Evolutionary conservation across 2,888 invertebrate species (phyloP), one percentile per base, ranked within the genome.

Genomic region (Phyllotreta striolata): DNA sequence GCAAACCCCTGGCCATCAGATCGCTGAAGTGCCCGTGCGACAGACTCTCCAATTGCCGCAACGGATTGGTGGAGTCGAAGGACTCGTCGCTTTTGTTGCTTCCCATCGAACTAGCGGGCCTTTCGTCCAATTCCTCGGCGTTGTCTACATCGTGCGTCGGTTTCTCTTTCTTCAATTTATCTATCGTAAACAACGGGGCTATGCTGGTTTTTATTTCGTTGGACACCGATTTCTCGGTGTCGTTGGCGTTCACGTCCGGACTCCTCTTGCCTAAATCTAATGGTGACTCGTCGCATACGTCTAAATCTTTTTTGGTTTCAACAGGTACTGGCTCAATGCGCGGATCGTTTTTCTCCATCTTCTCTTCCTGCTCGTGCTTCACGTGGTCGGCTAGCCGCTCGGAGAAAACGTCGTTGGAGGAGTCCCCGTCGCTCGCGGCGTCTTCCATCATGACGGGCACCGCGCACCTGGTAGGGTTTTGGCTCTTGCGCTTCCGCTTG

Each of bases 401-500:
- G 8, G 78, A 70, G 68, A 81, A 82, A 44, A 80, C 80, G 75
- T 88, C 87, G 73, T 84, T 86, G 6, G 87, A 87, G 6, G 87
- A 87, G 70, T 87, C 87, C 9, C 86, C 86, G 72, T 88, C 88
- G 47, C 87, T 87, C 43, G 73, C 76, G 60, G 85, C 84, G 59
- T 86, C 85, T 47, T 86, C 85, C 64, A 83, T 82, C 64, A 84
- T 82, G 41, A 82, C 79, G 34, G 86, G 83, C 52, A 87, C 81
- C n/a, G 92, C 88, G 77, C 93, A 89, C 67, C 92, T 87, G 1
- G 91, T 93, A 0, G 95, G 95, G 79, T 95, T 95, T 73, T 92
- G 89, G 73, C 90, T 94, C 83, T 96, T 96, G 35, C 95, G 85
- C 81, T 96, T 96, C 60, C 94, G 85, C 76, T 91, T 91, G 75